A percentile compares a stretch with the other conserved stretches of the same genome.
These are phyloP conservation scores for Caenorhabditis sp. DNA, from an alignment of 2,888 invertebrate species.

Conservation along the genomic window DNA sequence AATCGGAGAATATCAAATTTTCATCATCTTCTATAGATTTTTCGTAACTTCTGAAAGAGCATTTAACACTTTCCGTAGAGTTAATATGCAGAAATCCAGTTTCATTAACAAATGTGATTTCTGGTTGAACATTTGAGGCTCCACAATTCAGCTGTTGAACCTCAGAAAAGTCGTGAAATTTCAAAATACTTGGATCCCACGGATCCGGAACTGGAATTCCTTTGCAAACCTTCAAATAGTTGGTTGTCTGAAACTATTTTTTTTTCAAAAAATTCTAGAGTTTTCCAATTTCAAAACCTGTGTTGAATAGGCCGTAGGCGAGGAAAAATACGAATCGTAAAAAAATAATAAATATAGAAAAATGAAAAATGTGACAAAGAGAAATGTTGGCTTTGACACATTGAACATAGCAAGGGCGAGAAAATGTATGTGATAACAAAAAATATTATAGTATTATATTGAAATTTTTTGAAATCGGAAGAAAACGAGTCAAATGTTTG, in stretches of 20 bases:
- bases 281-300: too few relatives aligned
- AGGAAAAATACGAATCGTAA: not conserved
- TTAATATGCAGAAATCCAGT: conserved; percentile 21
- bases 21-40: conserved; percentile 50
- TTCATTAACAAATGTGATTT: conserved; percentile 50
- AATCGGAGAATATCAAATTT: conserved; percentile 44
- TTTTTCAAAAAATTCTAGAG: too few relatives aligned
- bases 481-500: not conserved
- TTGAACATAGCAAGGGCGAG: not conserved
- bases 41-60: conserved; percentile 59
- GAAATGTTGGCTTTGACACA: not conserved
- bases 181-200: conserved; percentile 60
- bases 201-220: conserved; percentile 58
- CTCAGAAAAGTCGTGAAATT: conserved; percentile 47
- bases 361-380: not conserved
- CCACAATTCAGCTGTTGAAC: conserved; percentile 40
- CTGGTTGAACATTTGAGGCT: conserved; percentile 54
- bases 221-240: conserved; percentile 23
- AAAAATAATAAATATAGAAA: not conserved
- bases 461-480: not conserved
- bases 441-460: not conserved
- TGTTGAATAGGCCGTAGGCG: not conserved
- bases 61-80: conserved; percentile 20
- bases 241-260: conserved; percentile 3
- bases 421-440: too few relatives aligned